Evolutionary conservation across 2,113 vertebrate genomes (phyloP).

Genomic region (Cervus canadensis): DNA sequence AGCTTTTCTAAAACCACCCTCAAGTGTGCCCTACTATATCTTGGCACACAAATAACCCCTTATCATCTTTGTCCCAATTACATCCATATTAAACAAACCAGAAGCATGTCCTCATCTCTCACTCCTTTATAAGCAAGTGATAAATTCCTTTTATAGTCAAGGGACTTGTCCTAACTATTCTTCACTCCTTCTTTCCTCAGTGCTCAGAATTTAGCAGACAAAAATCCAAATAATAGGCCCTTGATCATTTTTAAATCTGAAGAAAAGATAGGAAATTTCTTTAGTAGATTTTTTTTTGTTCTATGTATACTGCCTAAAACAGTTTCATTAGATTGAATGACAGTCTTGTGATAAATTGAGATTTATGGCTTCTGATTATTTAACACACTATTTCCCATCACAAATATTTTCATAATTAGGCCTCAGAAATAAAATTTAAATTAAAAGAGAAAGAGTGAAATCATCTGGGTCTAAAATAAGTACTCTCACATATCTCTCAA

Average conservation of each 20-base stretch:
- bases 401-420: conserved; percentile 31
- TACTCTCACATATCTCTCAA: not conserved
- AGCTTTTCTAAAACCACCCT: not conserved
- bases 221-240: not conserved
- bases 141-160: not conserved
- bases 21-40: not conserved
- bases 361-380: conserved; percentile 5
- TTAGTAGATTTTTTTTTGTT: not conserved
- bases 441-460: conserved; percentile 42
- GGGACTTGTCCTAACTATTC: not conserved
- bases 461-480: conserved; percentile 28
- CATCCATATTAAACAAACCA: not conserved
- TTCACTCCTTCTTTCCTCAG: not conserved
- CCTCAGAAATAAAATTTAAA: conserved; percentile 7
- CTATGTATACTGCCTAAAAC: not conserved
- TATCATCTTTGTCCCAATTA: not conserved
- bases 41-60: not conserved
- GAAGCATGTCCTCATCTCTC: not conserved
- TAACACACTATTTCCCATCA: not conserved
- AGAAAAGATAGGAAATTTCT: not conserved
- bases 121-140: not conserved
- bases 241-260: not conserved
- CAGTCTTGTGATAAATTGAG: not conserved
- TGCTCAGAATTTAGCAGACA: not conserved
- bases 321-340: not conserved